Conservation (phyloP, 2,113 vertebrate species). For the Rhipidura dahli region DNA sequence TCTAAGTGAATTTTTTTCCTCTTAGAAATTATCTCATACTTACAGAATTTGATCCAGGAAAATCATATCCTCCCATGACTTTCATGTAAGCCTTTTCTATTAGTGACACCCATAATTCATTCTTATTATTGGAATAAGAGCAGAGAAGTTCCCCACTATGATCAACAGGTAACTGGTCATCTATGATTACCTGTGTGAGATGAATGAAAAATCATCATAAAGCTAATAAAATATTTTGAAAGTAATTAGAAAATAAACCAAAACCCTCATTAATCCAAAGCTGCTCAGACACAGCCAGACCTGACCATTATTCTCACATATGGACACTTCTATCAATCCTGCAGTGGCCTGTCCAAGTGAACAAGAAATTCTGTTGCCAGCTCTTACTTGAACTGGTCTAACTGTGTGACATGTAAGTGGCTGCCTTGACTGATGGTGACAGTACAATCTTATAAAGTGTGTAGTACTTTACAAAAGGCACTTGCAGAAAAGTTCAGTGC, state of each 20-base stretch:
- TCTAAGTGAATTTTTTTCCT: not conserved
- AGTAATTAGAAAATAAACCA: not conserved
- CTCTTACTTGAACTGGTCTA: not conserved
- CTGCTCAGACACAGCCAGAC: not conserved
- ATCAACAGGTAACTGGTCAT: constrained; percentile 93
- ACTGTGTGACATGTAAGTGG: not conserved
- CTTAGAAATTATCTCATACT: constrained; percentile 58
- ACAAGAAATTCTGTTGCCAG: not conserved
- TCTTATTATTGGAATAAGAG: constrained; percentile 97
- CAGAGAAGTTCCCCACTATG: constrained; percentile 93
- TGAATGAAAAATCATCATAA: not conserved
- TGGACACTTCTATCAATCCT: not conserved
- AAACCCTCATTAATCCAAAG: not conserved
- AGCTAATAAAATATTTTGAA: not conserved
- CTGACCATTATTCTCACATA: not conserved
- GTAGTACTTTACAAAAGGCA: not conserved
- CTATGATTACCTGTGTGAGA: constrained; percentile 90
- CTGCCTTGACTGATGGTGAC: not conserved
- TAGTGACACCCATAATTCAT: constrained; percentile 96
- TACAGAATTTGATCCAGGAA: constrained; percentile 98
- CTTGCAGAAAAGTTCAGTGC: not conserved
- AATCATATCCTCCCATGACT: constrained; percentile 98
- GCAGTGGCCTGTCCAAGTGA: not conserved
- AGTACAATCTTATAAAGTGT: not conserved
- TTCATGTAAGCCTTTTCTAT: constrained; percentile 99